phyloP scores from a whole-genome alignment of 2,888 invertebrate genomes.

The Meteorus cinctellus region DNA sequence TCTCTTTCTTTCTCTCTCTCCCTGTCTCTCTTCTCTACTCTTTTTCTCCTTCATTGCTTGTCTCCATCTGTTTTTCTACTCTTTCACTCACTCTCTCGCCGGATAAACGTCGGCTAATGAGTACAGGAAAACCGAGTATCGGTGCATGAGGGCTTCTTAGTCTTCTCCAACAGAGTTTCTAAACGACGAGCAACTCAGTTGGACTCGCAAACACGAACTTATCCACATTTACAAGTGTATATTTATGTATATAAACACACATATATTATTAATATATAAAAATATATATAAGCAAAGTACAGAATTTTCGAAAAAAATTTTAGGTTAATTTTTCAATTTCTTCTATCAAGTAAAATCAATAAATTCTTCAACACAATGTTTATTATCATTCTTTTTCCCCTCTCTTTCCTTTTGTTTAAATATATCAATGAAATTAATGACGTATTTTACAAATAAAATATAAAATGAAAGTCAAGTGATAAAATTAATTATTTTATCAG shows the following conservation, averaged over 20 bases:
- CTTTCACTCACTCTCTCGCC: conserved; percentile 20
- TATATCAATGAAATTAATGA: no score
- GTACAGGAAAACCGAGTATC: conserved; percentile 54
- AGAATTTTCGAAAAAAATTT: no score
- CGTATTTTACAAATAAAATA: no score
- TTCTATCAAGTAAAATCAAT: no score
- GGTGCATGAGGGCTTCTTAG: conserved; percentile 31
- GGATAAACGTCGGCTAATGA: conserved; percentile 56
- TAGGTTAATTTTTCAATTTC: no score
- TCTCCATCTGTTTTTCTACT: conserved; percentile 1
- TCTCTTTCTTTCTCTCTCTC: conserved; percentile 22
- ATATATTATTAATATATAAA: not conserved
- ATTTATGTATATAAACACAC: not conserved
- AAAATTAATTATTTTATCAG: no score
- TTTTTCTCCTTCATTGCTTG: not conserved
- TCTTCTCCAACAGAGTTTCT: conserved; percentile 14
- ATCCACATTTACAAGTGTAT: conserved; percentile 5
- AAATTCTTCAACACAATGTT: no score
- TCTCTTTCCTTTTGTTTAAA: no score
- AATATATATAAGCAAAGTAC: not conserved
- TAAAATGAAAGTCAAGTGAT: no score
- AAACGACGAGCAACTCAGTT: not conserved
- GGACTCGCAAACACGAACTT: not conserved
- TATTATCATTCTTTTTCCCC: no score
- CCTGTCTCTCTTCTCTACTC: not conserved